phyloP scores from a whole-genome alignment of 2,113 vertebrate species.

The Chionodraco myersi region DNA sequence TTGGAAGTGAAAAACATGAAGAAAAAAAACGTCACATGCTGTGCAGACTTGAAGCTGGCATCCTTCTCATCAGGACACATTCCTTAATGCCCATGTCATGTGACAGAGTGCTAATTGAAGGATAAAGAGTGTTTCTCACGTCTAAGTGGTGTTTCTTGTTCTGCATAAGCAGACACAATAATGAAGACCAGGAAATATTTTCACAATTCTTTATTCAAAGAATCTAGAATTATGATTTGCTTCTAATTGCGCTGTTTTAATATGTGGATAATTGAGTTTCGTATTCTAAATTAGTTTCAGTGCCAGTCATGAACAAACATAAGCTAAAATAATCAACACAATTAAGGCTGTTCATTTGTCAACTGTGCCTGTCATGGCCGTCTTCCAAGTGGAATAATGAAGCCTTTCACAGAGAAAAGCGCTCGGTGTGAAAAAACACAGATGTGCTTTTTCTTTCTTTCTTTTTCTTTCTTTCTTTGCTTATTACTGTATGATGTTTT shows the following conservation, averaged over 20 bases:
- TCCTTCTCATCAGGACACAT: background rate
- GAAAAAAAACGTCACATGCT: background rate
- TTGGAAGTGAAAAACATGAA: too few relatives aligned
- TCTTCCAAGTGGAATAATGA: constrained; percentile 49
- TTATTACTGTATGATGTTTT: too few relatives aligned
- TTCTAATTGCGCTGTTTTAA: constrained; percentile 21
- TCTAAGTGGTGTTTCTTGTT: background rate
- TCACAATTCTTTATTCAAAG: background rate
- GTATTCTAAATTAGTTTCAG: constrained; percentile 51
- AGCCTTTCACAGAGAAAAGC: constrained; percentile 29
- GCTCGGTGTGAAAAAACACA: constrained; percentile 3
- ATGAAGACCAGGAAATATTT: constrained; percentile 20
- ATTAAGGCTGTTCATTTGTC: constrained; percentile 66
- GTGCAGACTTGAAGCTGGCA: background rate
- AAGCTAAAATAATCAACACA: constrained; percentile 62
- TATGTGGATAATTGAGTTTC: constrained; percentile 50
- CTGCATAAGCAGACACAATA: background rate
- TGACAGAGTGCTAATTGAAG: background rate
- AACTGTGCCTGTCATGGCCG: constrained; percentile 30
- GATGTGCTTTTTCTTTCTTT: background rate
- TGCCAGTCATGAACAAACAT: constrained; percentile 53
- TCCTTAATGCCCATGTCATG: background rate
- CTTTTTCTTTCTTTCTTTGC: background rate
- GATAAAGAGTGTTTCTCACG: background rate
- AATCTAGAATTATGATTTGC: constrained; percentile 33